Base-by-base conservation (phyloP, 2,888 invertebrate species). In the Xestoiulus laeticollis region DNA sequence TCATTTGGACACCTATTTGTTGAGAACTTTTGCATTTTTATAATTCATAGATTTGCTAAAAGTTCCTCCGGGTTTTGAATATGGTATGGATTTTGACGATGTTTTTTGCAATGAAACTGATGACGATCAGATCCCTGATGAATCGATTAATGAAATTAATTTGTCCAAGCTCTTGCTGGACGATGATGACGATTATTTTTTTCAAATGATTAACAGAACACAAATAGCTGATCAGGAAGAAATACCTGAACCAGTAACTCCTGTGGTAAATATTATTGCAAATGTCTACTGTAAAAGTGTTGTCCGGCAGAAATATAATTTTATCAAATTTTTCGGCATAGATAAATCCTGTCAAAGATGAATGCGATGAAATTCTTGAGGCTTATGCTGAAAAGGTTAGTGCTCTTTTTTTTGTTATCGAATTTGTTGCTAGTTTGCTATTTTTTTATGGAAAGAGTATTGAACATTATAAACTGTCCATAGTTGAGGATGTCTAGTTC, bases 61-160 rank as follows among this genome's bases (percentile, higher is more conserved):
- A 2, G 92, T 94, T 88, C 95, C 96, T 0, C 96, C 96, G 14
- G 96, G 96, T 0, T 94, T 95, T 90, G 91, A 93, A 19, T 87
- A 90, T 84, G 92, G 92, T 19, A 90, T 92, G 90, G 90, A 90
- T 33, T 92, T 92, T 89, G 89, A 93, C 93, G 89, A 94, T 94
- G n/a, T n/a, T n/a, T 38, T 92, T 94, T 19, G 90, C 93, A 22
- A 22, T 14, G 22, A n/a, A 38, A 19, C 32, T 16, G 22, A 22
- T n/a, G 82, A 86, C 32, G 12, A 30, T 68, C 5, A 26, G 10
- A 30, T 14, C 10, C 43, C 26, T 43, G 30, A 1, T 10, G 26
- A 85, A 16, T 32, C 30, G 5, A 87, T 87, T n/a, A 68, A 86
- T 48, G 85, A 86, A 53, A 88, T 88, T 33, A 90, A 90, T 48